phyloP scores from a whole-genome alignment of 2,113 vertebrate species.

The Gorsachius goisagi region DNA sequence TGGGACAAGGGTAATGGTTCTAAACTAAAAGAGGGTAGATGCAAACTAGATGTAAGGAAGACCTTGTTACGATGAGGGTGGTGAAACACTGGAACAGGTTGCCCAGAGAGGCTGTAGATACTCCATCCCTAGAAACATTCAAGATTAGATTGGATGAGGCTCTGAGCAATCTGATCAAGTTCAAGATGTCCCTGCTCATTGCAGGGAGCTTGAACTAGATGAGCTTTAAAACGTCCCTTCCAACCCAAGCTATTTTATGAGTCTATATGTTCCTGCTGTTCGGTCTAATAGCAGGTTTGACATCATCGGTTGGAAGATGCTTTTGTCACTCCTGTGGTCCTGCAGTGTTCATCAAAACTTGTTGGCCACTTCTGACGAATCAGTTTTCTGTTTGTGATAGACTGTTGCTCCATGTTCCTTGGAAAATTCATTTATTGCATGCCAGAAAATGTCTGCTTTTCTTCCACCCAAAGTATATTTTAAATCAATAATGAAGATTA shows the following conservation, averaged over 20 bases:
- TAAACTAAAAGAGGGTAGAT: not conserved
- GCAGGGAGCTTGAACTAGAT: not conserved
- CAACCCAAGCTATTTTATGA: not conserved
- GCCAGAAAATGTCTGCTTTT: not conserved
- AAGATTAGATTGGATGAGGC: accelerated
- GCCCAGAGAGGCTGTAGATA: not conserved
- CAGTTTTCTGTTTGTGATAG: not conserved
- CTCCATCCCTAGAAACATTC: not conserved
- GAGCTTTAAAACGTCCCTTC: not conserved
- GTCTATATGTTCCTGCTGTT: not conserved
- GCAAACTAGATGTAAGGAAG: not conserved
- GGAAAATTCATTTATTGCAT: not conserved
- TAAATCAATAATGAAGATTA: not conserved
- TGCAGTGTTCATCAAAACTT: not conserved
- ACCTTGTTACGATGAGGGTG: accelerated
- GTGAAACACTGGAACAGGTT: not conserved
- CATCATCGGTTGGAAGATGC: not conserved
- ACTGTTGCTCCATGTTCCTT: not conserved
- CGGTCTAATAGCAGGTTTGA: not conserved
- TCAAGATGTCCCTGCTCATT: not conserved
- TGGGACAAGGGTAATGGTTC: not conserved
- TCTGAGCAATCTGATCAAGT: not conserved
- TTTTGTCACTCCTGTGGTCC: not conserved
- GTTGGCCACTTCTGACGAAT: not conserved
- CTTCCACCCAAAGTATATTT: not conserved